Conservation (phyloP, 2,888 invertebrate genomes). For the Drosophila siamana region DNA sequence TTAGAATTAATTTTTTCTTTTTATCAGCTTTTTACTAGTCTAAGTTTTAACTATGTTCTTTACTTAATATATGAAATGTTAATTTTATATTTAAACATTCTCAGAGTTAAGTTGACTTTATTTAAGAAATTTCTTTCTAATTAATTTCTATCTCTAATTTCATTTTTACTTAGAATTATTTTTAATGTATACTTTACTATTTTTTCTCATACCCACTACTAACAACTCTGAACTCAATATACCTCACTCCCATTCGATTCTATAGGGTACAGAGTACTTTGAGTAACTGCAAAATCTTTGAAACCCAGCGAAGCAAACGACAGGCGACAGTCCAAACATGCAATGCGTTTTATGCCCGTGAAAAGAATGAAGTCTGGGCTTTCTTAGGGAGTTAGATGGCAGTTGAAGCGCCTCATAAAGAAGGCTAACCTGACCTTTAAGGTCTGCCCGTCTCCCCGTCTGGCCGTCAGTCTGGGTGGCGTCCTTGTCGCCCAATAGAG, state of each 20-base stretch:
- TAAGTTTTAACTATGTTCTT: too few relatives aligned
- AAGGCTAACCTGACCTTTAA: slow-evolving; percentile 53
- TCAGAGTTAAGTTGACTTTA: too few relatives aligned
- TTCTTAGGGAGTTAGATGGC: not conserved
- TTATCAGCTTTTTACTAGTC: too few relatives aligned
- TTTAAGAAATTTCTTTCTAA: too few relatives aligned
- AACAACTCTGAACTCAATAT: not conserved
- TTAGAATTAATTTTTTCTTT: too few relatives aligned
- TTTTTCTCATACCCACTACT: too few relatives aligned
- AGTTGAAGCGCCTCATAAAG: slow-evolving; percentile 30
- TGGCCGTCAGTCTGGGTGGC: slow-evolving; percentile 35
- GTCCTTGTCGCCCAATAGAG: slow-evolving; percentile 8
- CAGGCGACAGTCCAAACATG: slow-evolving; percentile 73
- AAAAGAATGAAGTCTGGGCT: not conserved
- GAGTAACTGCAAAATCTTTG: slow-evolving; percentile 36
- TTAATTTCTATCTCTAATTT: too few relatives aligned
- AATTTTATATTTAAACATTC: too few relatives aligned
- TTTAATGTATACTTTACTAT: too few relatives aligned
- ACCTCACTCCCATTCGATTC: not conserved
- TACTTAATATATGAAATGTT: too few relatives aligned
- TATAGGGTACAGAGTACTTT: slow-evolving; percentile 35
- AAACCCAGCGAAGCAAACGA: slow-evolving; percentile 68
- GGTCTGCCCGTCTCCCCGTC: slow-evolving; percentile 28
- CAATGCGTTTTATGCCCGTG: slow-evolving; percentile 64
- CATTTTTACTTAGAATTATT: too few relatives aligned